phyloP scores from a whole-genome alignment of 2,113 vertebrate species.

The Saimiri boliviensis region DNA sequence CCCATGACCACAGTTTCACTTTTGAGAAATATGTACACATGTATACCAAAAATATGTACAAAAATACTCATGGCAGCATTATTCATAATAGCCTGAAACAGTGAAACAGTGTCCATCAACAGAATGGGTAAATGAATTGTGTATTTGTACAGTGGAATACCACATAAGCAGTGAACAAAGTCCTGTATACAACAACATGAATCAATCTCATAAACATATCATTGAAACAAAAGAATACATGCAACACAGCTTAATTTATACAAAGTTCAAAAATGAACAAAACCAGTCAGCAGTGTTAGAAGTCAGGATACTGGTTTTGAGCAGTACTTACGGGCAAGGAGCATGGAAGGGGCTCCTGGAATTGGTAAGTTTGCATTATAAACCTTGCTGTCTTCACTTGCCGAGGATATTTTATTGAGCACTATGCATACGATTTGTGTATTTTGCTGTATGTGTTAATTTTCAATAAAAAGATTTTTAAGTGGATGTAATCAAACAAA shows the following conservation, averaged over 20 bases:
- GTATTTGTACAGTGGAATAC: background rate
- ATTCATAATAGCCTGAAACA: background rate
- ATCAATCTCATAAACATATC: background rate
- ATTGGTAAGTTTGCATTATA: background rate
- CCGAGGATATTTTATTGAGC: background rate
- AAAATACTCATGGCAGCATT: background rate
- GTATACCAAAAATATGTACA: background rate
- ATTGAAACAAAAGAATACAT: background rate
- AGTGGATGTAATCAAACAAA: slow-evolving; percentile 16
- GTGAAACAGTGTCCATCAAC: background rate
- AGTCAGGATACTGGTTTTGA: no score
- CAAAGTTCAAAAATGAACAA: slow-evolving; percentile 13
- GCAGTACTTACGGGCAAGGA: background rate
- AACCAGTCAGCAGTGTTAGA: background rate
- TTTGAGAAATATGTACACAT: background rate
- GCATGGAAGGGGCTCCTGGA: background rate
- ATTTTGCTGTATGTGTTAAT: slow-evolving; percentile 6
- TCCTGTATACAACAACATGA: background rate
- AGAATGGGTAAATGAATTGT: background rate
- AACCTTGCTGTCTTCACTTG: background rate
- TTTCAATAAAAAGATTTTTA: slow-evolving; percentile 52
- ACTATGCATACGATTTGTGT: slow-evolving; percentile 3
- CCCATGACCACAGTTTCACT: background rate
- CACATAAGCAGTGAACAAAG: background rate
- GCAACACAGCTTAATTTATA: slow-evolving; percentile 4